A percentile compares a stretch with the other conserved stretches of the same genome.
Conservation (phyloP, 2,888 invertebrate genomes). For the Dorcus parallelipipedus region DNA sequence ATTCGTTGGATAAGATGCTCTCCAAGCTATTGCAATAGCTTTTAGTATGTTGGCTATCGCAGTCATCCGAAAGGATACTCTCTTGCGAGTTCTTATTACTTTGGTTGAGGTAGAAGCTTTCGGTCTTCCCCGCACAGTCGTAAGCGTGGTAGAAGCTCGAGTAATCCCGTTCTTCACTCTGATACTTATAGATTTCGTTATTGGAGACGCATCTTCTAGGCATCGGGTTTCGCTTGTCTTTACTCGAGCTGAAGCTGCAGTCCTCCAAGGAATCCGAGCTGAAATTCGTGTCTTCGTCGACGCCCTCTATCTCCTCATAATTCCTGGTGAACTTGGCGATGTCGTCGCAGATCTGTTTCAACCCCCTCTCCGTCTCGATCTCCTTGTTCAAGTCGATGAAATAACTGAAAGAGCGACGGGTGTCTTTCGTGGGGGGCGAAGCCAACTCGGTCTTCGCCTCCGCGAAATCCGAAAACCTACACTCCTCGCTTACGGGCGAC, state of each 20-base stretch:
- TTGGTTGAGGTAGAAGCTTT: slow-evolving; percentile 77
- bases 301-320: slow-evolving; percentile 38
- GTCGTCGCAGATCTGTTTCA: slow-evolving; percentile 45
- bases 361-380: slow-evolving; percentile 40
- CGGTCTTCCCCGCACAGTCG: slow-evolving; percentile 59
- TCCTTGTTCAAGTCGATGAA: slow-evolving; percentile 61
- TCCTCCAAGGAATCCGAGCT: slow-evolving; percentile 79
- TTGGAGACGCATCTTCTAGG: slow-evolving; percentile 72
- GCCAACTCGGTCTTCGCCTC: slow-evolving; percentile 16
- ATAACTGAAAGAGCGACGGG: slow-evolving; percentile 61
- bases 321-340: slow-evolving; percentile 46
- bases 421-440: slow-evolving; percentile 8
- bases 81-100: slow-evolving; percentile 70
- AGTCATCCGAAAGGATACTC: slow-evolving; percentile 69
- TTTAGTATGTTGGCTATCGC: slow-evolving; percentile 49
- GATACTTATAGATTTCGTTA: slow-evolving; percentile 65
- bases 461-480: slow-evolving; percentile 45
- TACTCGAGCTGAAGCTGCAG: slow-evolving; percentile 51
- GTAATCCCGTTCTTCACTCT: slow-evolving; percentile 28
- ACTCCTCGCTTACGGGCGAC: slow-evolving; percentile 77
- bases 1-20: slow-evolving; percentile 77
- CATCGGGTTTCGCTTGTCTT: slow-evolving; percentile 44
- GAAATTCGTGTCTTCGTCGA: slow-evolving; percentile 65
- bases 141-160: slow-evolving; percentile 31
- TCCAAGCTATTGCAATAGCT: slow-evolving; percentile 76